These are phyloP conservation scores for Anodontia alba DNA, from an alignment of 2,888 invertebrate species.

Conservation along the genomic window DNA sequence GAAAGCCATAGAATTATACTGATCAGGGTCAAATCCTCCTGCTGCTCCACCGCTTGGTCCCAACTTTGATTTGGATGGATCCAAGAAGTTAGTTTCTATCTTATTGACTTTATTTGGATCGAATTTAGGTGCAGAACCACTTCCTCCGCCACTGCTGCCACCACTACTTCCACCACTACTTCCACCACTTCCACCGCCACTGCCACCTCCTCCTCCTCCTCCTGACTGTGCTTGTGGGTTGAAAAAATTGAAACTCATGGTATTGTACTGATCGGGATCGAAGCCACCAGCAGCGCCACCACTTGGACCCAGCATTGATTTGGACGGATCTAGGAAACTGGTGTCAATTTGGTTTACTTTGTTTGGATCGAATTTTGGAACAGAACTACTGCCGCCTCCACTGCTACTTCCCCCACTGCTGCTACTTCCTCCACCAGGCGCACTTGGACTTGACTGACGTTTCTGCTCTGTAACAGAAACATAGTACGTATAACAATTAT, in stretches of 20 bases:
- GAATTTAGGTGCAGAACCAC: slow-evolving; percentile 49
- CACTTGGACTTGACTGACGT: not conserved
- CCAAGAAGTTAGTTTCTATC: slow-evolving; percentile 58
- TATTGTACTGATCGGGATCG: slow-evolving; percentile 60
- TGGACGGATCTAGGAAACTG: slow-evolving; percentile 63
- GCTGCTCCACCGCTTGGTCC: slow-evolving; percentile 50
- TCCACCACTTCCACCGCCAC: slow-evolving; percentile 1
- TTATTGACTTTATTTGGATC: slow-evolving; percentile 65
- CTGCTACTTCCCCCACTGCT: not conserved
- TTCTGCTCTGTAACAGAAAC: too few species aligned
- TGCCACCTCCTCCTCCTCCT: not conserved
- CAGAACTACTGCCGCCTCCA: not conserved
- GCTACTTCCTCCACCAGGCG: not conserved
- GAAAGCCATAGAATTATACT: slow-evolving; percentile 55
- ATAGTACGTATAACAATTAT: too few species aligned
- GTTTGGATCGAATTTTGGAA: slow-evolving; percentile 63
- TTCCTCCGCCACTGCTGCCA: not conserved
- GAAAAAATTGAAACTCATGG: slow-evolving; percentile 58
- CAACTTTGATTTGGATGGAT: slow-evolving; percentile 58
- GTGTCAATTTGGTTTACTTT: slow-evolving; percentile 60
- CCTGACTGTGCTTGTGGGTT: not conserved
- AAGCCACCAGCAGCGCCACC: slow-evolving; percentile 45
- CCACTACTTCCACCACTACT: not conserved
- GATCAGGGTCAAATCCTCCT: slow-evolving; percentile 54
- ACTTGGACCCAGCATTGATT: slow-evolving; percentile 53